These are phyloP conservation scores for Sterrhoptilus dennistouni DNA, from an alignment of 2,113 vertebrate genomes.

Conservation along the genomic window DNA sequence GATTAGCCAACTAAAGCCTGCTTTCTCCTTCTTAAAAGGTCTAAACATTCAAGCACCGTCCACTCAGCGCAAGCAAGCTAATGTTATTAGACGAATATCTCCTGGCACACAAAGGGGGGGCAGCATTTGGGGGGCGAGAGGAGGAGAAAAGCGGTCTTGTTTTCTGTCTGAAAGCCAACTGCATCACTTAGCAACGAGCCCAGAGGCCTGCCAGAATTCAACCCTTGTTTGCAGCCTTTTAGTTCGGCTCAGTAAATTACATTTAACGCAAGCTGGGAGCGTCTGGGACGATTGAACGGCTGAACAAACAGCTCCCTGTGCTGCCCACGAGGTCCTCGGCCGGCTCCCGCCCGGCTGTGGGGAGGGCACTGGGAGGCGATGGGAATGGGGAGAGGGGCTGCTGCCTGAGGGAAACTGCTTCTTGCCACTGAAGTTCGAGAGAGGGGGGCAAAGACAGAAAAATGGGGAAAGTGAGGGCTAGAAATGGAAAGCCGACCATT, in stretches of 20 bases:
- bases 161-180: slow-evolving; percentile 73
- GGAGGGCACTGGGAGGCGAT: neutral
- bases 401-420: neutral
- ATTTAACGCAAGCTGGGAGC: slow-evolving; percentile 76
- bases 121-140: slow-evolving; percentile 35
- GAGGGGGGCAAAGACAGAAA: neutral
- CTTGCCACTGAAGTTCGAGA: neutral
- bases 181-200: slow-evolving; percentile 82
- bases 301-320: slow-evolving; percentile 73
- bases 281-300: slow-evolving; percentile 60
- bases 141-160: slow-evolving; percentile 68
- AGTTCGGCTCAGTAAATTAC: slow-evolving; percentile 84
- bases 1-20: slow-evolving; percentile 66
- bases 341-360: neutral
- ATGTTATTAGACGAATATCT: slow-evolving; percentile 77
- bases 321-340: slow-evolving; percentile 14
- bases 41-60: slow-evolving; percentile 72
- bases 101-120: slow-evolving; percentile 64
- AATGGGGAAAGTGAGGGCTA: neutral
- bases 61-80: slow-evolving; percentile 69
- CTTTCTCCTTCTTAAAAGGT: slow-evolving; percentile 73
- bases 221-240: slow-evolving; percentile 87
- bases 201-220: slow-evolving; percentile 83
- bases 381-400: slow-evolving; percentile 7
- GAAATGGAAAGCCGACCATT: neutral